Evolutionary conservation across 2,888 invertebrate genomes (phyloP), one percentile per base, ranked within the genome.

Genomic region (Gymnosoma rotundatum): DNA sequence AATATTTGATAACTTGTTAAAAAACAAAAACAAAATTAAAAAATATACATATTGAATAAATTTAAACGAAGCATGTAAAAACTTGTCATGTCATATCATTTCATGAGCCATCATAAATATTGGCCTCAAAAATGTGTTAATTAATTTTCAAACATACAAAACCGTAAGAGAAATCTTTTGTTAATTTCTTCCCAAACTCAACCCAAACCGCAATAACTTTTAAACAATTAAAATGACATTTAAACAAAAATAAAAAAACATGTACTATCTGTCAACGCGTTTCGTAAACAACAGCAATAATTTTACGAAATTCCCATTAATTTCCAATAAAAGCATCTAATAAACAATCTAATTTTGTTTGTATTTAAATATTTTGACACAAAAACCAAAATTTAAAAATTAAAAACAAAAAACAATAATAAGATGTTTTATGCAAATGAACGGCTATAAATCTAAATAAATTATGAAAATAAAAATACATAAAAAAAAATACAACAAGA

Each of bases 381-480:
- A 66, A 25, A 64, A 16, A 20, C 48, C 7, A 25, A 32, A 76
- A 36, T 16, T 9, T 14, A 42, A 64, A 66, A 58, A 18, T 1
- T 38, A 56, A 52, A 52, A n/a, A 2, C 20, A 50, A 25, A 18
- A 20, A 58, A 72, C 45, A 64, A 79, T 72, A 60, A 52, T 60
- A 2, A 60, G 60, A 79, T 79, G 79, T 79, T 79, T 79, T 79
- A 79, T 79, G 79, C 73, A 79, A 79, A 79, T 79, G 72, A 73
- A 14, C 18, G 66, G 32, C 73, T 66, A 73, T 79, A 79, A 79
- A 79, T 79, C 66, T 63, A 66, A 42, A 73, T 73, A 66, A 66
- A 66, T 67, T 73, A 66, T 63, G 18, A 42, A 60, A 48, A 69
- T 16, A 12, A 25, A 56, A 25, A 20, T 25, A 1, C 25, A 1